These are phyloP conservation scores for Apogon hyalosoma DNA, from an alignment of 2,797 vertebrate genomes.

Conservation along the genomic window DNA sequence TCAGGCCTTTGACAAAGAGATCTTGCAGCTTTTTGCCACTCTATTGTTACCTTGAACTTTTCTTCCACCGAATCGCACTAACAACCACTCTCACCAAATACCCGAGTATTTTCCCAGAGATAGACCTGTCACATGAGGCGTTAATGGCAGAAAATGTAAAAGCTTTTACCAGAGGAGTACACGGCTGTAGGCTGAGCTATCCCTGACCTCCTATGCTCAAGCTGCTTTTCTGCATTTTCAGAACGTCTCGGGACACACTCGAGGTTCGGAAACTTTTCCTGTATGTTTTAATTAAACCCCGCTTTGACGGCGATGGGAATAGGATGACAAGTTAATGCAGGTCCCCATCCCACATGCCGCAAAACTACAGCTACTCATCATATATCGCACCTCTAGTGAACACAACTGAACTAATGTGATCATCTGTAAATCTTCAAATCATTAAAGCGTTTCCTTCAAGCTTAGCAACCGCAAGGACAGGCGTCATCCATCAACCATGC, in stretches of 20 bases:
- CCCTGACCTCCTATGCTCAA: background rate
- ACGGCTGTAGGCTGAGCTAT: conserved; percentile 3
- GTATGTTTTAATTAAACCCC: conserved; percentile 66
- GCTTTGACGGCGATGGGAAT: conserved; percentile 53
- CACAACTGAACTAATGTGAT: conserved; percentile 56
- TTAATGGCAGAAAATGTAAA: background rate
- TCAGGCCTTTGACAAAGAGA: too few species aligned
- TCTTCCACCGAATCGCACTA: background rate
- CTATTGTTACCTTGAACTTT: background rate
- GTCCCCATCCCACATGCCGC: conserved; percentile 25
- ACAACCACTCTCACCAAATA: background rate
- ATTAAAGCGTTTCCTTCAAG: conserved; percentile 57
- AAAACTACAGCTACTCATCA: conserved; percentile 27
- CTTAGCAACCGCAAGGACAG: conserved; percentile 42
- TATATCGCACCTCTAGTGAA: conserved; percentile 49
- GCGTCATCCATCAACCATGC: conserved; percentile 60
- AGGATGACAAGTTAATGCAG: conserved; percentile 17
- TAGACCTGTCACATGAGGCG: background rate
- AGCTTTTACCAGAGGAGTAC: background rate
- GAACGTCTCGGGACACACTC: conserved; percentile 42
- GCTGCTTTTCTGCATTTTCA: conserved; percentile 15
- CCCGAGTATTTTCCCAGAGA: background rate
- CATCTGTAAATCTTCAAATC: conserved; percentile 60
- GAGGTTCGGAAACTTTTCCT: conserved; percentile 35
- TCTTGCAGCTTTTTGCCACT: too few species aligned